phyloP scores from a whole-genome alignment of 2,113 vertebrate species.

The Elephas maximus region DNA sequence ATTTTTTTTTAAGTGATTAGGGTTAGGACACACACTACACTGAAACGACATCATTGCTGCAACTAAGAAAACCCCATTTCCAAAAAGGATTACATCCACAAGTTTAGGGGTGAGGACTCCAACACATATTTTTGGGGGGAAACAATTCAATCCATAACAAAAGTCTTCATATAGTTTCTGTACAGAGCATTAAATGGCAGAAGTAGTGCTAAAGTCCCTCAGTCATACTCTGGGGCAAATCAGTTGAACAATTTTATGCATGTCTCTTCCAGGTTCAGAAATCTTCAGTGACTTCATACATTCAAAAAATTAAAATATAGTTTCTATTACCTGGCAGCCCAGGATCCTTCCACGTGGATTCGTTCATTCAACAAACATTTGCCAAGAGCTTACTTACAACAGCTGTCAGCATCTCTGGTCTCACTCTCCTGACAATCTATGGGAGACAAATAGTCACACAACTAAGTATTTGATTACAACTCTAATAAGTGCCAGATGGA shows the following conservation, averaged over 20 bases:
- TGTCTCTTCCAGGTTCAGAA: neutral
- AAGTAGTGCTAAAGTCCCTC: neutral
- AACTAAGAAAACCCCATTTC: neutral
- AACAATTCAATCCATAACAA: too few relatives aligned
- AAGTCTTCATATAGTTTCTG: neutral
- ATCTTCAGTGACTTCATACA: neutral
- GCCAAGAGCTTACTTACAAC: neutral
- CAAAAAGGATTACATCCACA: too few relatives aligned
- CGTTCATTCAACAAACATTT: neutral
- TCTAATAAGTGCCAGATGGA: neutral
- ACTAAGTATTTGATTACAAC: neutral
- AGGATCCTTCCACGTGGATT: neutral
- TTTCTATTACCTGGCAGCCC: neutral
- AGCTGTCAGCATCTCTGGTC: accelerated
- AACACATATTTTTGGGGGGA: too few relatives aligned
- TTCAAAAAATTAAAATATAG: neutral
- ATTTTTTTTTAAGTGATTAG: neutral
- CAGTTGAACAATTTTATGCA: neutral
- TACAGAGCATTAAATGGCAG: neutral
- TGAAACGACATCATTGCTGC: neutral
- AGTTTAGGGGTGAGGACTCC: too few relatives aligned
- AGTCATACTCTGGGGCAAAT: neutral
- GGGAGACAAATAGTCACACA: neutral
- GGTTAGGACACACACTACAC: neutral
- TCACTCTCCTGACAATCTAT: neutral